These are phyloP conservation scores for Invenusta paracnida DNA, from an alignment of 2,888 invertebrate species.

Conservation along the genomic window DNA sequence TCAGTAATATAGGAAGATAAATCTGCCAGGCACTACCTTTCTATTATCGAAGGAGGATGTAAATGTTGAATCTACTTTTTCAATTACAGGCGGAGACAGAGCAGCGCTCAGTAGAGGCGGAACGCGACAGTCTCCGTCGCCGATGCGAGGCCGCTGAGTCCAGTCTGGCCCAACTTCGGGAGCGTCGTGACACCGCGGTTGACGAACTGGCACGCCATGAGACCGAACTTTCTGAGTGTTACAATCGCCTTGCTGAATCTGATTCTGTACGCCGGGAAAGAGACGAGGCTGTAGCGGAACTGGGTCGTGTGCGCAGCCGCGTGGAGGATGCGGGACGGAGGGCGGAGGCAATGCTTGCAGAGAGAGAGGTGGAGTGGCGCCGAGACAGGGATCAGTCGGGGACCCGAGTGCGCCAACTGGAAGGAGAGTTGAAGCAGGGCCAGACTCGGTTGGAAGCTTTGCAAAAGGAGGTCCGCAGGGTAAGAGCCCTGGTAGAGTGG, in stretches of 20 bases:
- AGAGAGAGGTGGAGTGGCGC: background rate
- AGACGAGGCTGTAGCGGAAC: background rate
- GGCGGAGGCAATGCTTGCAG: background rate
- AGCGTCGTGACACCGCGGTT: background rate
- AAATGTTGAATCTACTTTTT: too few relatives aligned
- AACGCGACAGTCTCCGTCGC: background rate
- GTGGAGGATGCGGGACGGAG: background rate
- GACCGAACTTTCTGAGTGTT: background rate
- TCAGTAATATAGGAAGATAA: too few relatives aligned
- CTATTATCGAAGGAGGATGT: too few relatives aligned
- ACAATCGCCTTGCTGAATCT: background rate
- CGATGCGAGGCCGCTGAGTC: background rate
- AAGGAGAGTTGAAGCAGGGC: background rate
- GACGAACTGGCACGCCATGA: background rate
- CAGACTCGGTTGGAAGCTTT: background rate
- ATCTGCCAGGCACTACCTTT: too few relatives aligned
- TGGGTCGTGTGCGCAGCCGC: background rate
- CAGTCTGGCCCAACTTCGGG: background rate
- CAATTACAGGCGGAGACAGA: background rate
- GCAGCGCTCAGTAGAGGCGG: background rate
- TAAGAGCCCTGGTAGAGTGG: too few relatives aligned
- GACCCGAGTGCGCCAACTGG: background rate
- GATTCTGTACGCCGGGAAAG: background rate
- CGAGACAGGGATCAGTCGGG: background rate
- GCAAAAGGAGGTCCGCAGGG: background rate